Evolutionary conservation across 1,140 invertebrate genomes (phyloP).

Genomic region (Bombus superbus): DNA sequence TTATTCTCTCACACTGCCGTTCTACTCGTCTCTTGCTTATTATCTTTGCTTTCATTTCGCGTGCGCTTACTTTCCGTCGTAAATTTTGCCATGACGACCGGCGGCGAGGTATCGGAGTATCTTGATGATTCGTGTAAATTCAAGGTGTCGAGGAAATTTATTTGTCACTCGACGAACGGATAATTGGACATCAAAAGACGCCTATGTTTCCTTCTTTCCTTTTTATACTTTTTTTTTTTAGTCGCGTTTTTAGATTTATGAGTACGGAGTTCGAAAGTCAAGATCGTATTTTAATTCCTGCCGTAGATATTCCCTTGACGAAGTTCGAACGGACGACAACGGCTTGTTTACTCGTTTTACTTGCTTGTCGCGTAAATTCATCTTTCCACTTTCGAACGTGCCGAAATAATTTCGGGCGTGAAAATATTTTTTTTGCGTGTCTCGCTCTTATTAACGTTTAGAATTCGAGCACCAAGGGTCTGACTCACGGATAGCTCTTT

Average conservation of each 20-base stretch:
- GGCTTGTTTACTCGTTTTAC: conserved; percentile 1
- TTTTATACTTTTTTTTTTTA: not conserved
- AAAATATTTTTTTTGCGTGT: not conserved
- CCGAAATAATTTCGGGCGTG: not conserved
- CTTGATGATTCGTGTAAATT: conserved; percentile 42
- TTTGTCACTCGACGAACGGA: not conserved
- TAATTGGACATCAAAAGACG: conserved; percentile 21
- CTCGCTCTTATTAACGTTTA: not conserved
- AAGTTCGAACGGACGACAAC: not conserved
- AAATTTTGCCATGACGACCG: conserved; percentile 32
- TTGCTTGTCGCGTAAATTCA: not conserved
- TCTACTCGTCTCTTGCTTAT: conserved; percentile 11
- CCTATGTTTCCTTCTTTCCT: not conserved
- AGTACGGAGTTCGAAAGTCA: not conserved
- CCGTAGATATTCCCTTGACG: not conserved
- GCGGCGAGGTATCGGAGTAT: conserved; percentile 18
- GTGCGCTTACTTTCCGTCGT: conserved; percentile 33
- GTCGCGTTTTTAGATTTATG: not conserved
- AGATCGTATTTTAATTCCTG: conserved; percentile 5
- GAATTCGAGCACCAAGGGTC: not conserved
- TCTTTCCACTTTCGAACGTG: not conserved
- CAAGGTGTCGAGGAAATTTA: conserved; percentile 27
- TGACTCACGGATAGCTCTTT: too few species aligned
- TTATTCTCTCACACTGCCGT: not conserved
- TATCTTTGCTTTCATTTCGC: conserved; percentile 47